Conservation (phyloP, 2,113 vertebrate species). For the Phyllostomus discolor region DNA sequence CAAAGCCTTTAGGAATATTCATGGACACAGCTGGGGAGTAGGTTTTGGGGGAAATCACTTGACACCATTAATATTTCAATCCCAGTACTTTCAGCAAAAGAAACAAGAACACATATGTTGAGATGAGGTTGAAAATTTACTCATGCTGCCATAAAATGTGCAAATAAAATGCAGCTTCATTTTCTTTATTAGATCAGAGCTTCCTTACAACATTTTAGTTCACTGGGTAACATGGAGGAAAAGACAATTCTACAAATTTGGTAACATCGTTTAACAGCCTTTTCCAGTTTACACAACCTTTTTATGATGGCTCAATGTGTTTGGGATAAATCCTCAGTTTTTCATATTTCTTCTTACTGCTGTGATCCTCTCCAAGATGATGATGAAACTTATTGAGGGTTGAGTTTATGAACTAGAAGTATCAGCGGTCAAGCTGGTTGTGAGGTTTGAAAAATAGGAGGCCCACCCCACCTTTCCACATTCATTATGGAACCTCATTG, state of each 20-base stretch:
- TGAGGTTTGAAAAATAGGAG: background rate
- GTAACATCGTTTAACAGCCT: background rate
- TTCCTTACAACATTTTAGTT: background rate
- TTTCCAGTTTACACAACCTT: background rate
- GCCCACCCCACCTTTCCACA: background rate
- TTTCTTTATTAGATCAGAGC: background rate
- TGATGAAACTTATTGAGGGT: background rate
- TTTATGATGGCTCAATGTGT: background rate
- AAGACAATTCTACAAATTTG: background rate
- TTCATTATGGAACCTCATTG: background rate
- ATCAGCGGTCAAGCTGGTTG: background rate
- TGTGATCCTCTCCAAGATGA: background rate
- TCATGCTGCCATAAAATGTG: background rate
- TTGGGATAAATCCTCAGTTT: background rate
- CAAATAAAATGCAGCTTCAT: background rate
- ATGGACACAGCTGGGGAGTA: background rate
- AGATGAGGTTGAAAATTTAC: background rate
- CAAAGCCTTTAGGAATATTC: background rate
- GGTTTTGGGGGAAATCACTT: background rate
- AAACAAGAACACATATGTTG: background rate
- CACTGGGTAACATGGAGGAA: background rate
- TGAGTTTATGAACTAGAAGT: background rate
- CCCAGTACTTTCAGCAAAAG: background rate
- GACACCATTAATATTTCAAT: background rate
- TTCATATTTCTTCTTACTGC: background rate